phyloP scores from a whole-genome alignment of 2,888 invertebrate species.

The Catonia carolina region DNA sequence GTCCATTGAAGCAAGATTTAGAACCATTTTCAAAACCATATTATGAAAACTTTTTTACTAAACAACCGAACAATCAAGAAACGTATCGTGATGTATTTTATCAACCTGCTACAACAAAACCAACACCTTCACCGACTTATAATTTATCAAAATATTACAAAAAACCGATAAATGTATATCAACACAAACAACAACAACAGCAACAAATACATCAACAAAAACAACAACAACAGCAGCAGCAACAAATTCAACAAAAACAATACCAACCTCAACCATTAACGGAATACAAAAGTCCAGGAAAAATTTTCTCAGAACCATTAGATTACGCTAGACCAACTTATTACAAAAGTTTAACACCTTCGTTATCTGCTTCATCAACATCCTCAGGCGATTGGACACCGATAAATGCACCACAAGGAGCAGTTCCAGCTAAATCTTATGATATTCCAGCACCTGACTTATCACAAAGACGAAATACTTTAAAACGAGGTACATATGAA shows the following conservation, averaged over 20 bases:
- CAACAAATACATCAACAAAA: too few species aligned
- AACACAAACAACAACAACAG: neutral
- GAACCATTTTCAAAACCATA: too few species aligned
- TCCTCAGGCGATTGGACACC: slow-evolving; percentile 31
- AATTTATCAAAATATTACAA: slow-evolving; percentile 8
- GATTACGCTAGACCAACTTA: neutral
- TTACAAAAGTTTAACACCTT: neutral
- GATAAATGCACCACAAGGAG: slow-evolving; percentile 30
- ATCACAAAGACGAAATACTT: slow-evolving; percentile 10
- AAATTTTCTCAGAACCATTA: neutral
- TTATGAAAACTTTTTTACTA: too few species aligned
- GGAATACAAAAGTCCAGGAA: neutral
- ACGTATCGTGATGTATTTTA: too few species aligned
- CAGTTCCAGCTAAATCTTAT: slow-evolving; percentile 29
- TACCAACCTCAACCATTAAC: neutral
- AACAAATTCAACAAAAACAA: neutral
- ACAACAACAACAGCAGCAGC: too few species aligned
- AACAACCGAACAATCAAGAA: too few species aligned
- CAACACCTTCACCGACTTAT: neutral
- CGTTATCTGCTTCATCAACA: neutral
- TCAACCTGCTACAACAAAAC: too few species aligned
- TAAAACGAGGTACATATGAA: neutral
- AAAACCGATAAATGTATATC: neutral
- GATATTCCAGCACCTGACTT: slow-evolving; percentile 31
- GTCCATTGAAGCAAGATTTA: too few species aligned